Conservation (phyloP, 2,888 invertebrate species). For the Perizoma affinitatum region DNA sequence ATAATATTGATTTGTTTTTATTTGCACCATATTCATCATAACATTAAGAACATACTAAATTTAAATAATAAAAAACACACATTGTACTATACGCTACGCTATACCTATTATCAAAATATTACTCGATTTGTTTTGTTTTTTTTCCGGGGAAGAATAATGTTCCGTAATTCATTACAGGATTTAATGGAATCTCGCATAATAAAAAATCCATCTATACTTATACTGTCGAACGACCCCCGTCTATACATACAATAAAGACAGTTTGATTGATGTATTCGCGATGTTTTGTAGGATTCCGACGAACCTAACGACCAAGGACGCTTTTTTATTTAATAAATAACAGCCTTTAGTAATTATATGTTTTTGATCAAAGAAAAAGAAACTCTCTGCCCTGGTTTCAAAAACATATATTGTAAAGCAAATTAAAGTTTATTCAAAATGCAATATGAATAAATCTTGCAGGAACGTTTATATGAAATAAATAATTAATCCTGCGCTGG, state of each 20-base stretch:
- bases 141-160: neutral
- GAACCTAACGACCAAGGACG: slow-evolving; percentile 59
- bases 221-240: slow-evolving; percentile 58
- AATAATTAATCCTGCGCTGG: slow-evolving; percentile 26
- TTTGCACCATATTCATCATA: no score
- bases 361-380: no score
- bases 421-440: slow-evolving; percentile 11
- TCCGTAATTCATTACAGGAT: slow-evolving; percentile 49
- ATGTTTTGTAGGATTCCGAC: slow-evolving; percentile 63
- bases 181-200: slow-evolving; percentile 61
- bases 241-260: slow-evolving; percentile 65
- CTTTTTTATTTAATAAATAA: slow-evolving; percentile 58
- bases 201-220: slow-evolving; percentile 58
- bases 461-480: slow-evolving; percentile 25
- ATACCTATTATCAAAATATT: neutral
- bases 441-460: slow-evolving; percentile 13
- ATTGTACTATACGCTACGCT: no score
- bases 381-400: no score
- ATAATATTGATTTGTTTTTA: slow-evolving; percentile 20
- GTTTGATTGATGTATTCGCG: slow-evolving; percentile 73
- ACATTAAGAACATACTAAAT: no score
- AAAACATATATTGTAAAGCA: slow-evolving; percentile 4
- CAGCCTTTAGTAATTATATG: slow-evolving; percentile 8
- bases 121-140: no score
- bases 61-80: no score